phyloP scores from a whole-genome alignment of 2,888 invertebrate genomes.

The Eudasyphora cyanicolor region DNA sequence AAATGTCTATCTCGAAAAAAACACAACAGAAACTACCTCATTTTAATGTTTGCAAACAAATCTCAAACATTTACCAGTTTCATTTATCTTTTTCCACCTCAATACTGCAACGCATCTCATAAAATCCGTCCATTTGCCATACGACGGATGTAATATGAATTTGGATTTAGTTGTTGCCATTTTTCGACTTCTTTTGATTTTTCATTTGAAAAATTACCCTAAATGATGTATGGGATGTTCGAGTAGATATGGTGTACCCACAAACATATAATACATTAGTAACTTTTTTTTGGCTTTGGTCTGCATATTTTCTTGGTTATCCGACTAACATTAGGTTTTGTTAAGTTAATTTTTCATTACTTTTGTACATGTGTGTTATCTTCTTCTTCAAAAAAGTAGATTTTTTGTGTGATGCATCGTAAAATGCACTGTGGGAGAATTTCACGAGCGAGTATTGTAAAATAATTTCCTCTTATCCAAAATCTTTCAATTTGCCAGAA shows the following conservation, averaged over 20 bases:
- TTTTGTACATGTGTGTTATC: slow-evolving; percentile 9
- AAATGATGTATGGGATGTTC: slow-evolving; percentile 53
- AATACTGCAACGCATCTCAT: slow-evolving; percentile 14
- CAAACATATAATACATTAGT: slow-evolving; percentile 50
- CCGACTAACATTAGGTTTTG: slow-evolving; percentile 35
- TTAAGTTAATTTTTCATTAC: slow-evolving; percentile 61
- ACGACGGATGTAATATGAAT: background rate
- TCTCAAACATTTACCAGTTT: slow-evolving; percentile 40
- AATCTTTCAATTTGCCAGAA: too few relatives aligned
- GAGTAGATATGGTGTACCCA: background rate
- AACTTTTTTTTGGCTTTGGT: slow-evolving; percentile 19
- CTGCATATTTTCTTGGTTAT: background rate
- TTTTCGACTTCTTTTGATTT: slow-evolving; percentile 12
- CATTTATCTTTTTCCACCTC: slow-evolving; percentile 46
- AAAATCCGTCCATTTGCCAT: slow-evolving; percentile 28
- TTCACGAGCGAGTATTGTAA: too few relatives aligned
- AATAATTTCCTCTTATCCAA: too few relatives aligned
- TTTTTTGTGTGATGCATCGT: background rate
- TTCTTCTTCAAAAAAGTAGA: background rate
- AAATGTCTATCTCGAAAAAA: background rate
- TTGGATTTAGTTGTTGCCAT: background rate
- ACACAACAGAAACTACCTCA: background rate
- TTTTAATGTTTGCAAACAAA: slow-evolving; percentile 23
- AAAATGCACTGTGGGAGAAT: background rate
- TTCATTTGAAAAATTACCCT: slow-evolving; percentile 56